phyloP scores from a whole-genome alignment of 2,888 invertebrate genomes.

The Helleia helle region DNA sequence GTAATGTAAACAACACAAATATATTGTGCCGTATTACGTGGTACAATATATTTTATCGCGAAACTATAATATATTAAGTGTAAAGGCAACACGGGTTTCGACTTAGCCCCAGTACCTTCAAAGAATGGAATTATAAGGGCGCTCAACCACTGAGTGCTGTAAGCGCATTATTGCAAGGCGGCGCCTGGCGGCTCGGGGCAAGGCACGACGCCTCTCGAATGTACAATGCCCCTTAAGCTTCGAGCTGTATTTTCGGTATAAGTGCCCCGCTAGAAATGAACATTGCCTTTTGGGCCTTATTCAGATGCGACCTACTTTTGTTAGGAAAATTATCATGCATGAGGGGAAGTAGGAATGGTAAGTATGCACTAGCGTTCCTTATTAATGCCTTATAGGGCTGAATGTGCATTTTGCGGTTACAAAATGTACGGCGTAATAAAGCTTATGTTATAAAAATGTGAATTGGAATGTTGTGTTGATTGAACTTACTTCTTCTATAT shows the following conservation, averaged over 20 bases:
- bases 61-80: conserved; percentile 27
- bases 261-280: conserved; percentile 56
- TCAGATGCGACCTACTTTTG: conserved; percentile 41
- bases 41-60: conserved; percentile 7
- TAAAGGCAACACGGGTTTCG: conserved; percentile 52
- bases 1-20: conserved; percentile 3
- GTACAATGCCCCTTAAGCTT: conserved; percentile 61
- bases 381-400: conserved; percentile 6
- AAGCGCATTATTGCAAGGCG: conserved; percentile 66
- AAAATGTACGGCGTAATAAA: no score
- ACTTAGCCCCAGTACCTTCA: conserved; percentile 51
- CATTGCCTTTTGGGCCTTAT: conserved; percentile 49
- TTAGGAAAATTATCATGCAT: conserved; percentile 41
- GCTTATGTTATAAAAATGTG: no score
- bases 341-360: conserved; percentile 23
- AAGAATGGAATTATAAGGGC: conserved; percentile 61
- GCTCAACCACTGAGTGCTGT: conserved; percentile 47
- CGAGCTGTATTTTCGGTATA: conserved; percentile 48
- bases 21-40: conserved; percentile 1
- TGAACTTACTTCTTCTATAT: no score
- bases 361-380: conserved; percentile 29
- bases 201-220: conserved; percentile 50
- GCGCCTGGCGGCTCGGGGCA: conserved; percentile 34
- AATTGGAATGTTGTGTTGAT: no score
- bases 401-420: no score